Conservation (phyloP, 1,140 invertebrate genomes). For the Teleopsis dalmanni region DNA sequence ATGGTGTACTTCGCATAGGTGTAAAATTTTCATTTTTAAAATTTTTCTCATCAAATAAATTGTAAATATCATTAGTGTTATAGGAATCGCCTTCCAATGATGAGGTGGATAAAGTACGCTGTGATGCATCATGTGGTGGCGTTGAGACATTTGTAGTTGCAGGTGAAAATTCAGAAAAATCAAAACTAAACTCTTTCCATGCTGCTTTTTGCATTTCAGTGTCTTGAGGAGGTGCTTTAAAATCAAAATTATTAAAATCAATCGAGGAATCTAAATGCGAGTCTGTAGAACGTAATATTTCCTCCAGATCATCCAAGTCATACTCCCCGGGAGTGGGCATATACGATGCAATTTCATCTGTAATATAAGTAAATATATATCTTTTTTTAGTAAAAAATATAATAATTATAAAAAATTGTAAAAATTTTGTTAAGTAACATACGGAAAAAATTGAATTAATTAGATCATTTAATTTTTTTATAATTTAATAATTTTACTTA, state of each 20-base stretch:
- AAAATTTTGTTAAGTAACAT: too few relatives aligned
- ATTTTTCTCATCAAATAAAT: conserved; percentile 19
- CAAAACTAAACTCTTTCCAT: conserved; percentile 17
- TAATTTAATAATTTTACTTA: too few relatives aligned
- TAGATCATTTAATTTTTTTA: too few relatives aligned
- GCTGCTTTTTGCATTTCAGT: background rate
- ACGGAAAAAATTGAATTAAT: too few relatives aligned
- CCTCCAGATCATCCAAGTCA: conserved; percentile 22
- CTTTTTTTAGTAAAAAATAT: too few relatives aligned
- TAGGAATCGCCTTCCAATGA: conserved; percentile 12
- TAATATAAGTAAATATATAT: conserved; percentile 12
- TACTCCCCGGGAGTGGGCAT: conserved; percentile 21
- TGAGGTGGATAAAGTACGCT: conserved; percentile 8
- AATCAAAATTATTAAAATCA: conserved; percentile 18
- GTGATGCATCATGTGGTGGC: background rate
- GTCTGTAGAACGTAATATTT: conserved; percentile 25
- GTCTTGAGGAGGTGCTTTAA: background rate
- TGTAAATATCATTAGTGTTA: conserved; percentile 22
- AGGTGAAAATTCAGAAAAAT: conserved; percentile 15
- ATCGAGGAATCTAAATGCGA: conserved; percentile 21
- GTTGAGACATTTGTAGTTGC: background rate
- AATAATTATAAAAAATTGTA: too few relatives aligned
- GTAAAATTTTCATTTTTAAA: conserved; percentile 19
- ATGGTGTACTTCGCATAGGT: conserved; percentile 27
- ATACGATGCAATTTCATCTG: conserved; percentile 28